phyloP scores from a whole-genome alignment of 2,113 vertebrate species.

The Bos indicus region DNA sequence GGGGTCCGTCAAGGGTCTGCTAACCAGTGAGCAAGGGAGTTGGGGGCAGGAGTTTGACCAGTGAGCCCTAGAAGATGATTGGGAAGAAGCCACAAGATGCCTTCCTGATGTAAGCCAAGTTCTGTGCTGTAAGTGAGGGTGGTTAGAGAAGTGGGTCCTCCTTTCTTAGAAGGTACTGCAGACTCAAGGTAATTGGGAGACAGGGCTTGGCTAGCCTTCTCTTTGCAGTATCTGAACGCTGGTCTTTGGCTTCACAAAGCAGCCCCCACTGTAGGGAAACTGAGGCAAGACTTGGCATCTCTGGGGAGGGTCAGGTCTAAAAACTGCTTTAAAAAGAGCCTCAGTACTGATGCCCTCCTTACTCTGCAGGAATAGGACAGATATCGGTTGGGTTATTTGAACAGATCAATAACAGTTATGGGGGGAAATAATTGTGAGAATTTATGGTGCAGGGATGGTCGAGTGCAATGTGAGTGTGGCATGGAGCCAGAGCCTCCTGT shows the following conservation, averaged over 20 bases:
- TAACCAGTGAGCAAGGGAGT: background rate
- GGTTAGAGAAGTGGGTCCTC: fast-evolving
- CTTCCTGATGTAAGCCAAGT: background rate
- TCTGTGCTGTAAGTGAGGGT: background rate
- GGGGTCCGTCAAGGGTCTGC: background rate
- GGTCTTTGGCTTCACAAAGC: background rate
- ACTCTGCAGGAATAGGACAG: background rate
- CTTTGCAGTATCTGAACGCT: background rate
- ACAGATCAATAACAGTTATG: background rate
- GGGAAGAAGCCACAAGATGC: fast-evolving
- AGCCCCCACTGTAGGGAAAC: background rate
- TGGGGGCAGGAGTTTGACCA: background rate
- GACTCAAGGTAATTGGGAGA: fast-evolving
- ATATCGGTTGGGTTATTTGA: background rate
- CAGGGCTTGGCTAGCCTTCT: background rate
- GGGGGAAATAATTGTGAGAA: background rate
- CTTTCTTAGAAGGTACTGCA: background rate
- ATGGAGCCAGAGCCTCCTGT: background rate
- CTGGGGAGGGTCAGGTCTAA: background rate
- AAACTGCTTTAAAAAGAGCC: background rate
- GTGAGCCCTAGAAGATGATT: fast-evolving
- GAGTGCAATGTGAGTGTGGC: background rate
- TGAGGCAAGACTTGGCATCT: background rate
- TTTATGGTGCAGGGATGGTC: background rate
- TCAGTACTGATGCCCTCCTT: background rate